Evolutionary conservation across 2,113 vertebrate species (phyloP).

Genomic region (Harpagus bidentatus): DNA sequence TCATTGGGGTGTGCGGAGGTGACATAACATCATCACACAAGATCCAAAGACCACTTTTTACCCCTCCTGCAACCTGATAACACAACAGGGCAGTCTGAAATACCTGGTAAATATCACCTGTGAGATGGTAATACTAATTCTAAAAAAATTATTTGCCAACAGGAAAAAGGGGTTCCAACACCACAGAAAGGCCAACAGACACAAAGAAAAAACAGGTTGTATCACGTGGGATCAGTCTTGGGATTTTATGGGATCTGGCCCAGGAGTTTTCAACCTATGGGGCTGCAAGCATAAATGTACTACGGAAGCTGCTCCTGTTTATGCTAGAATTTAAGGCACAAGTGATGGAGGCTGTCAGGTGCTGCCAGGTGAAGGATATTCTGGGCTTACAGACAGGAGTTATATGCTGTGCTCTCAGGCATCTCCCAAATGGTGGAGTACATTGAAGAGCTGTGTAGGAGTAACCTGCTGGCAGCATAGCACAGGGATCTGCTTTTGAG

Average conservation of each 20-base stretch:
- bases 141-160: background rate
- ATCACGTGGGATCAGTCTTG: background rate
- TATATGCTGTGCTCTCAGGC: background rate
- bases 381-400: background rate
- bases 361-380: background rate
- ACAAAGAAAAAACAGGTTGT: background rate
- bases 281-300: background rate
- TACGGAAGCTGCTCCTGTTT: background rate
- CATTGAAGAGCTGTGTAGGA: background rate
- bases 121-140: background rate
- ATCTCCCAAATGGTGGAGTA: background rate
- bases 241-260: background rate
- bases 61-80: background rate
- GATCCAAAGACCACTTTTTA: background rate
- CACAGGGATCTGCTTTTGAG: background rate
- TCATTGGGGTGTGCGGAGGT: background rate
- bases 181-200: background rate
- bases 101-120: background rate
- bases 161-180: background rate
- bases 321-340: background rate
- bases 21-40: background rate
- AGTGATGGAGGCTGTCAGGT: background rate
- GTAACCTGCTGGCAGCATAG: background rate
- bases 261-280: background rate
- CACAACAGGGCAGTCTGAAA: background rate